Percentiles rank a stretch among this genome's conserved stretches.
phyloP scores from a whole-genome alignment of 2,888 invertebrate species.

The Euplexia lucipara region DNA sequence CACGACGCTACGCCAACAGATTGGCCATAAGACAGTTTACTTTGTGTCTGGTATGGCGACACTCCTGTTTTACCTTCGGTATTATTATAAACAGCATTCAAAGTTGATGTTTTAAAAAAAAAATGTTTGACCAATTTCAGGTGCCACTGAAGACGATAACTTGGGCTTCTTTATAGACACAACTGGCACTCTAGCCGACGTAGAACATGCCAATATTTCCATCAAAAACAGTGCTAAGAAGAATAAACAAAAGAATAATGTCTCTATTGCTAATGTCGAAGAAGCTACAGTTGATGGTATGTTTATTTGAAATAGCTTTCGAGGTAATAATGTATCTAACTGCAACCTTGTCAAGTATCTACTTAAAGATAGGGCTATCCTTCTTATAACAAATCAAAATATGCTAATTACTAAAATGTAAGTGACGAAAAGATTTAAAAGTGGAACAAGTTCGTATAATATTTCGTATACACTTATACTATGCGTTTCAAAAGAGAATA shows the following conservation, averaged over 20 bases:
- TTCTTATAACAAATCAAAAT: too few species aligned
- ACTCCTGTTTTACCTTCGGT: not conserved
- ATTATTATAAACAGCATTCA: not conserved
- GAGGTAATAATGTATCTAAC: too few species aligned
- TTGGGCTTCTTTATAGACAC: slow-evolving; percentile 71
- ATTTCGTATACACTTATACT: too few species aligned
- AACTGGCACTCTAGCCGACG: slow-evolving; percentile 58
- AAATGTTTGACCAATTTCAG: slow-evolving; percentile 30
- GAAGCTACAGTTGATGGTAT: slow-evolving; percentile 41
- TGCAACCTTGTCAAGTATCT: too few species aligned
- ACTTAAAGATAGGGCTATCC: too few species aligned
- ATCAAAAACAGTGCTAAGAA: slow-evolving; percentile 67
- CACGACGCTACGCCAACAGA: too few species aligned
- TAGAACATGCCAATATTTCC: slow-evolving; percentile 32
- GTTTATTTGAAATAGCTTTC: slow-evolving; percentile 1
- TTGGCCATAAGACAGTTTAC: too few species aligned
- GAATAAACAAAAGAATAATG: slow-evolving; percentile 61
- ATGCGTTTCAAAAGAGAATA: too few species aligned
- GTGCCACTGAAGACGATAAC: slow-evolving; percentile 46
- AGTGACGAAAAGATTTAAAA: too few species aligned
- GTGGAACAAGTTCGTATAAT: too few species aligned
- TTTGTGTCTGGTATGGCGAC: too few species aligned
- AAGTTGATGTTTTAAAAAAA: not conserved
- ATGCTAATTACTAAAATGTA: too few species aligned
- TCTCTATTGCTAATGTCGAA: slow-evolving; percentile 42